phyloP scores from a whole-genome alignment of 2,888 invertebrate species.

The Sussaba pulchella region DNA sequence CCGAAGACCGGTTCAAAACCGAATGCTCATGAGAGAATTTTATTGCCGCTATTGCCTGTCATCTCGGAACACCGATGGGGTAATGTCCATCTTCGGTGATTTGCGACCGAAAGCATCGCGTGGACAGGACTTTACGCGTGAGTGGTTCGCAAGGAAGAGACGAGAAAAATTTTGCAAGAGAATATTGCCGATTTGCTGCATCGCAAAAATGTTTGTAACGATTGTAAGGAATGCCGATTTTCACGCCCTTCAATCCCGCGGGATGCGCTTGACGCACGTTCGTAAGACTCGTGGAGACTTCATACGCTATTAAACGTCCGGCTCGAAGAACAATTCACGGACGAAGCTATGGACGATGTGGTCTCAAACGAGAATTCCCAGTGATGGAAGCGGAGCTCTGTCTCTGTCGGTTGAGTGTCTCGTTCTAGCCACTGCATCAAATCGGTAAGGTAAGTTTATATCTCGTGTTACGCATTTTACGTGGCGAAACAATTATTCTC shows the following conservation, averaged over 20 bases:
- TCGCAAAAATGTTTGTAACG: constrained; percentile 70
- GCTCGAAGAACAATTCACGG: constrained; percentile 41
- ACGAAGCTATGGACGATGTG: too few relatives aligned
- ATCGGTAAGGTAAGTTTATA: constrained; percentile 57
- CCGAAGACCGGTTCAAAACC: constrained; percentile 56
- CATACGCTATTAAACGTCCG: constrained; percentile 57
- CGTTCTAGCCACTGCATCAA: constrained; percentile 60
- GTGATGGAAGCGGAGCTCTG: constrained; percentile 41
- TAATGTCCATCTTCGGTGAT: constrained; percentile 78
- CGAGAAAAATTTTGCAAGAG: constrained; percentile 57
- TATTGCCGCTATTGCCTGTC: constrained; percentile 74
- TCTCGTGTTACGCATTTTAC: constrained; percentile 49
- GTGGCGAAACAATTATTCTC: constrained; percentile 63
- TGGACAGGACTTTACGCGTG: constrained; percentile 64
- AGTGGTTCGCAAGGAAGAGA: constrained; percentile 42
- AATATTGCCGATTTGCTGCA: constrained; percentile 49
- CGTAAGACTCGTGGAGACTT: constrained; percentile 9
- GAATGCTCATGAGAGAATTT: constrained; percentile 67
- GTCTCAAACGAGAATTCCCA: constrained; percentile 35
- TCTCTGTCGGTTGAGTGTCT: constrained; percentile 40
- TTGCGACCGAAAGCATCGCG: constrained; percentile 75
- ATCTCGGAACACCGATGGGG: constrained; percentile 73
- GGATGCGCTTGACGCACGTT: constrained; percentile 63
- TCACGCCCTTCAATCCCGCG: constrained; percentile 80
- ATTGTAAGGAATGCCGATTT: constrained; percentile 79